A percentile compares a stretch with the other conserved stretches of the same genome.
These are phyloP conservation scores for Taphrorychus bicolor DNA, from an alignment of 2,888 invertebrate genomes.

Conservation along the genomic window DNA sequence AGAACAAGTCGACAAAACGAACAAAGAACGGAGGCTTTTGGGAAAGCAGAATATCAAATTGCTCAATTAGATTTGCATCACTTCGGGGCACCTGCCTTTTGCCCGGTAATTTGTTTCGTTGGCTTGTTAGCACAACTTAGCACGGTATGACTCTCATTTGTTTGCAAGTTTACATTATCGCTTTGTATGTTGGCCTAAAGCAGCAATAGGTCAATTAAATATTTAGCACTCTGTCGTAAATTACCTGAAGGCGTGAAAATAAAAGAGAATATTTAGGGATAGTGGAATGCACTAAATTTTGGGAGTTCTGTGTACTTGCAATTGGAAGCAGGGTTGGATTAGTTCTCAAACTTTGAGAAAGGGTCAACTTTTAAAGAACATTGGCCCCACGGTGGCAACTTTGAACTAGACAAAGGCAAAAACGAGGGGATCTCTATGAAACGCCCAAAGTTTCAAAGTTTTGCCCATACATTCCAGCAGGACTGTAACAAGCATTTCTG, in stretches of 20 bases:
- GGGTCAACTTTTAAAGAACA: too few species aligned
- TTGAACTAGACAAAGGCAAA: not conserved
- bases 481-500: not conserved
- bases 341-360: not conserved
- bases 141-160: not conserved
- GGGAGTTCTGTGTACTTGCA: constrained; percentile 5
- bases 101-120: not conserved
- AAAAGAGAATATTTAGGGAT: constrained; percentile 4
- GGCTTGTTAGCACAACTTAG: not conserved
- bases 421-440: not conserved
- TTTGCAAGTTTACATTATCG: too few species aligned
- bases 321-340: not conserved
- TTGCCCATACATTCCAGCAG: not conserved
- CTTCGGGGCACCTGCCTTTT: not conserved
- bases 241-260: not conserved
- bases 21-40: not conserved
- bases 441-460: not conserved
- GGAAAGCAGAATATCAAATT: not conserved
- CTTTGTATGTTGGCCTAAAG: too few species aligned
- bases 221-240: not conserved
- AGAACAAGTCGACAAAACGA: not conserved
- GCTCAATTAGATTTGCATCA: not conserved
- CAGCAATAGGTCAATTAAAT: too few species aligned
- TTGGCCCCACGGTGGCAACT: too few species aligned
- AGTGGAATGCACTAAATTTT: constrained; percentile 7